Percentiles rank a stretch among this genome's conserved stretches.
These are phyloP conservation scores for Aethina tumida DNA, from an alignment of 1,140 invertebrate species.

Conservation along the genomic window DNA sequence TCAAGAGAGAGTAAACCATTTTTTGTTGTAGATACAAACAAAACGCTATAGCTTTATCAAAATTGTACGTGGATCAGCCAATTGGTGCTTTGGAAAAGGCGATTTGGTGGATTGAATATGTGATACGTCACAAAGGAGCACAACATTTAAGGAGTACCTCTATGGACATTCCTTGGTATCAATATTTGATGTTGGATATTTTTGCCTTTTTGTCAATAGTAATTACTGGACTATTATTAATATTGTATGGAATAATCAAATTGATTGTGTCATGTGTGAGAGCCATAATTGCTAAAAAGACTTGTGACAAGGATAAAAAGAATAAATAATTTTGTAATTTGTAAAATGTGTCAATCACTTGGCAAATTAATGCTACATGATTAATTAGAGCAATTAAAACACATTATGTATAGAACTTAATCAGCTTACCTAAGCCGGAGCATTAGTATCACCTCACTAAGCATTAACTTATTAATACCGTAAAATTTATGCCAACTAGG, in stretches of 20 bases:
- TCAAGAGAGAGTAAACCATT: not conserved
- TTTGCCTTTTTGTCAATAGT: slow-evolving; percentile 11
- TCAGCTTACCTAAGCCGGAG: too few relatives aligned
- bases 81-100: slow-evolving; percentile 35
- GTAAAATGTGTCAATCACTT: too few relatives aligned
- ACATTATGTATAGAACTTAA: too few relatives aligned
- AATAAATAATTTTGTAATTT: too few relatives aligned
- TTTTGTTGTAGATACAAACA: slow-evolving; percentile 30
- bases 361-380: too few relatives aligned
- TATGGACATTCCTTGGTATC: slow-evolving; percentile 31
- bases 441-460: too few relatives aligned
- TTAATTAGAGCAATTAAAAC: too few relatives aligned
- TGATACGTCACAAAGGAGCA: slow-evolving; percentile 41
- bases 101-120: slow-evolving; percentile 47
- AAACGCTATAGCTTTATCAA: slow-evolving; percentile 28
- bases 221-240: not conserved
- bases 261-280: too few relatives aligned
- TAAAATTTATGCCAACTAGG: too few relatives aligned
- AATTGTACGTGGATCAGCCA: slow-evolving; percentile 35
- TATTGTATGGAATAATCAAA: not conserved
- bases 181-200: slow-evolving; percentile 25
- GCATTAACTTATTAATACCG: too few relatives aligned
- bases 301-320: too few relatives aligned
- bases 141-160: slow-evolving; percentile 35
- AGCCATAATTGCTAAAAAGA: too few relatives aligned